Evolutionary conservation across 2,888 invertebrate species (phyloP).

Genomic region (Sarcophaga caerulescens): DNA sequence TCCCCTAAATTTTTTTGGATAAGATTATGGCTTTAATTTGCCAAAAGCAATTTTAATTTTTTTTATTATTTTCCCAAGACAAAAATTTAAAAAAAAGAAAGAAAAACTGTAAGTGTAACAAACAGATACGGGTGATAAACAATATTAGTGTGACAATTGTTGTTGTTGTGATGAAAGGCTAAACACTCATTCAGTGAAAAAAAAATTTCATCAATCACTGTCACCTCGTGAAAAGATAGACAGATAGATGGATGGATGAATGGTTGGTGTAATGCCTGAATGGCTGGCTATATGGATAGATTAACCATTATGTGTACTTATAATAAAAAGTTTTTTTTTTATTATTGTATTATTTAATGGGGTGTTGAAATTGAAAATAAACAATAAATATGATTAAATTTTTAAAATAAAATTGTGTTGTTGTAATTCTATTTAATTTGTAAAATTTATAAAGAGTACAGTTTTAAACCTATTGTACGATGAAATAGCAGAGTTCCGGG

Average conservation of each 20-base stretch:
- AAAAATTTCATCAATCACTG: slow-evolving; percentile 53
- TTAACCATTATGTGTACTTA: background rate
- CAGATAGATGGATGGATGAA: slow-evolving; percentile 26
- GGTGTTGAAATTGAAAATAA: background rate
- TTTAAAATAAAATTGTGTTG: background rate
- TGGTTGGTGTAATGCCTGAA: background rate
- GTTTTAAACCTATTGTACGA: no score
- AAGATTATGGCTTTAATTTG: background rate
- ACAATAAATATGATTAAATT: background rate
- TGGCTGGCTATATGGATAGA: background rate
- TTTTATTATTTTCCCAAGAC: background rate
- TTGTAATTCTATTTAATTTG: background rate
- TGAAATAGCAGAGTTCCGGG: no score
- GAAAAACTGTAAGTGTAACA: slow-evolving; percentile 28
- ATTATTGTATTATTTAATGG: background rate
- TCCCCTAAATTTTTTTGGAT: no score
- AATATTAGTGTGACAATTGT: slow-evolving; percentile 59
- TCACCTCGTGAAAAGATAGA: slow-evolving; percentile 43
- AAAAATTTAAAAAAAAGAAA: background rate
- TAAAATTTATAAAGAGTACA: background rate
- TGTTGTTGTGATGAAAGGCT: slow-evolving; percentile 63
- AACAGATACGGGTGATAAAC: slow-evolving; percentile 61
- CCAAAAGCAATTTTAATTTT: background rate
- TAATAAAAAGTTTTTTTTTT: background rate
- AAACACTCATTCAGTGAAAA: slow-evolving; percentile 49